These are phyloP conservation scores for Pollenia griseotomentosa DNA, from an alignment of 2,888 invertebrate species.

Conservation along the genomic window DNA sequence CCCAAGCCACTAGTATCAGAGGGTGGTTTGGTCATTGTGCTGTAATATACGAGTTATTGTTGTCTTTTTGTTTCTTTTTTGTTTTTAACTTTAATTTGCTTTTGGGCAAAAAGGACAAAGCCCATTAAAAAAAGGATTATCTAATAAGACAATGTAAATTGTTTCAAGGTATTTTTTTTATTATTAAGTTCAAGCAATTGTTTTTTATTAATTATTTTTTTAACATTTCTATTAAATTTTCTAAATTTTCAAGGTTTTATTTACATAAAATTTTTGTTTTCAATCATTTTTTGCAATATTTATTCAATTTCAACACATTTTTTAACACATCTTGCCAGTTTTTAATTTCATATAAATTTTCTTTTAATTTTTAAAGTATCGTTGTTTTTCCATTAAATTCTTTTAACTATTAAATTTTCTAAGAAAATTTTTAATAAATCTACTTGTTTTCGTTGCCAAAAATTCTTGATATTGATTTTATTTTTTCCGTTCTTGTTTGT, in stretches of 20 bases:
- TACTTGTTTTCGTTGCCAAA: conserved; percentile 55
- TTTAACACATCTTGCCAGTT: neutral
- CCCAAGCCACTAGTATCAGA: conserved; percentile 88
- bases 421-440: conserved; percentile 23
- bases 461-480: conserved; percentile 58
- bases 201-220: neutral
- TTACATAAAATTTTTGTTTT: conserved; percentile 1
- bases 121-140: conserved; percentile 56
- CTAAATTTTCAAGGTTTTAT: conserved; percentile 52
- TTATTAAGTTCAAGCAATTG: neutral
- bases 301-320: neutral
- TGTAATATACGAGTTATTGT: neutral
- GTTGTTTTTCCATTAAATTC: conserved; percentile 14
- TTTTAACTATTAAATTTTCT: conserved; percentile 3
- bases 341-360: neutral
- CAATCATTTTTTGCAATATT: neutral
- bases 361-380: neutral
- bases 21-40: conserved; percentile 82
- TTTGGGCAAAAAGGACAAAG: conserved; percentile 46
- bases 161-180: conserved; percentile 42
- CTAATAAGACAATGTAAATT: conserved; percentile 39
- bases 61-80: conserved; percentile 23
- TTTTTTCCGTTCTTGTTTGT: conserved; percentile 54
- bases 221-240: neutral
- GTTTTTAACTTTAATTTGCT: conserved; percentile 34